phyloP scores from a whole-genome alignment of 64 coral and sea anemone genomes.

The Actinia tenebrosa region DNA sequence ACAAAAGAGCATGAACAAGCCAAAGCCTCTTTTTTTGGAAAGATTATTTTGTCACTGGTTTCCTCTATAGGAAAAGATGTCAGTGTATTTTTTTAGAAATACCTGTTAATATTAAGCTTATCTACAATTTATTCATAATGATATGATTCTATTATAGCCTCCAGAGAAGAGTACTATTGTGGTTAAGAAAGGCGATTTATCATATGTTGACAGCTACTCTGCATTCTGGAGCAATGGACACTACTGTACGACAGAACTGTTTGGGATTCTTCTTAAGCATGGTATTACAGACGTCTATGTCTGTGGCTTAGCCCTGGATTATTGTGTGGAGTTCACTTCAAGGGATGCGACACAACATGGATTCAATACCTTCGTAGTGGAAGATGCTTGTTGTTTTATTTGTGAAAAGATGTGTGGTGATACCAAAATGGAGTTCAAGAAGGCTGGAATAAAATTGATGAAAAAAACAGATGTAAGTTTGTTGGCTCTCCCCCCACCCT shows the following conservation, averaged over 20 bases:
- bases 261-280: conserved; percentile 45
- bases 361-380: conserved; percentile 73
- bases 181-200: conserved; percentile 50
- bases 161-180: conserved; percentile 38
- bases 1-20: no score
- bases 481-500: no score
- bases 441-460: conserved; percentile 39
- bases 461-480: conserved; percentile 26
- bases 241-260: conserved; percentile 43
- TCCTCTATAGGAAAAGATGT: no score
- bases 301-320: conserved; percentile 87
- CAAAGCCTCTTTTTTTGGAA: no score
- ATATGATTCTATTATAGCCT: conserved; percentile 10
- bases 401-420: conserved; percentile 20
- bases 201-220: conserved; percentile 81
- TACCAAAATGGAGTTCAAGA: conserved; percentile 32
- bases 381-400: conserved; percentile 57
- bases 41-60: no score
- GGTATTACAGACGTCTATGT: conserved; percentile 76
- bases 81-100: no score
- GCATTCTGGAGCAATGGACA: conserved; percentile 82
- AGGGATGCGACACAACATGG: conserved; percentile 65
- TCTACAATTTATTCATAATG: not conserved
- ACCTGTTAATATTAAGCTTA: no score
- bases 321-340: conserved; percentile 67